Evolutionary conservation across 2,888 invertebrate species (phyloP), one percentile per base, ranked within the genome.

Genomic region (Noctuana brunneofusca): DNA sequence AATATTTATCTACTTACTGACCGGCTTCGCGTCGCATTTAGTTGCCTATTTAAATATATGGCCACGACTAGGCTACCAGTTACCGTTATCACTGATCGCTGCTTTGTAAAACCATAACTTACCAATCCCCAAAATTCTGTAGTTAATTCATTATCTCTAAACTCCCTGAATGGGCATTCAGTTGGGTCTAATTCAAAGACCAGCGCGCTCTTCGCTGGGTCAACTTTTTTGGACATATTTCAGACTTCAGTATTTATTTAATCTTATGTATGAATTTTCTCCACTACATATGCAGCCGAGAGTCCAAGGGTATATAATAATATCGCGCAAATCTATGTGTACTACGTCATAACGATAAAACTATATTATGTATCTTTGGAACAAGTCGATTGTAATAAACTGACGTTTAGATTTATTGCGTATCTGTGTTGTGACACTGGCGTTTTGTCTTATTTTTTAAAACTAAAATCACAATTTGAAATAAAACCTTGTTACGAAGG

Each of bases 81-180:
- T n/a, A n/a, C n/a, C n/a, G n/a, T n/a, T n/a, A n/a, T n/a, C 5
- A 5, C 3, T 5, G 3, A 24, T 24, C 24, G 5, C 24, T 24
- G 24, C 24, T 24, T 4, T 3, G 3, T 0, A 35, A 12, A 35
- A 8, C 12, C 0, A 3, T 2, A 6, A 56, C 77, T 71, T 66
- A 90, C 91, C 85, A 86, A 57, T 41, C 90, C 90, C 91, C 91
- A 91, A 41, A 71, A 76, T 1, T 90, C 91, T 0, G 68, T 4
- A 0, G 80, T 72, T 14, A 90, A 66, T 57, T 90, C 90, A 58
- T 80, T 81, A 46, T 91, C 90, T 53, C 79, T 71, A 41, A 87
- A 91, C 27, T 91, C 90, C 50, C 87, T 79, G 46, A 89, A 91
- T 0, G 91, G 90, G 68, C 89, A 89, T 24, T 87, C 89, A 0